Evolutionary conservation across 2,113 vertebrate species (phyloP), one percentile per base, ranked within the genome.

Genomic region (Myanophis thanlyinensis): DNA sequence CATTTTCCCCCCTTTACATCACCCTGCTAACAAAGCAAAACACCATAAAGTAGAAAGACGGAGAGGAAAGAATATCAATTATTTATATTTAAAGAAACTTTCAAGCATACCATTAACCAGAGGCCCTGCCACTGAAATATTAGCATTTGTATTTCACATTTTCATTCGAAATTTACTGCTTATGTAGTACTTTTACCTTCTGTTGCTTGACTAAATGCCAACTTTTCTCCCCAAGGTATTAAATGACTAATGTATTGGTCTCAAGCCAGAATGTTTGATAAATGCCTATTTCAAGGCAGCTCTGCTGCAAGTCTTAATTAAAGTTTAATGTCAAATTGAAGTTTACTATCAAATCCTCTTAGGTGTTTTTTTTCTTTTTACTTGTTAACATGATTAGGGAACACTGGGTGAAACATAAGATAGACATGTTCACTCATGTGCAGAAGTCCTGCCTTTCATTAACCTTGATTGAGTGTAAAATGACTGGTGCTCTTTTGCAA

Each of bases 171-270:
- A 97, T 97, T 96, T 96, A 53, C 97, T 97, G 96, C 95, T 97
- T 96, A 95, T 96, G 96, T 97, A 89, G 89, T 90, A 95, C 94
- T 98, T 97, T 97, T 97, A 98, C 98, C 98, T 98, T 98, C 97
- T 98, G 97, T 96, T 97, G 95, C 96, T 97, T 98, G 98, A 97
- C 88, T 20, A 95, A 95, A 95, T 97, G 98, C 98, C 98, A 98
- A 25, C 95, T 97, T 93, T 96, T 95, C 95, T 98, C 98, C 98
- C 97, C 96, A 96, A 98, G 98, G 98, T 98, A 97, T 97, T 97
- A 95, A 85, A 95, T 98, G 98, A 98, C 97, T 98, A 98, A 98
- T 98, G 97, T 96, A 96, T 97, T 98, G 97, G 98, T 97, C 97
- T 94, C 59, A 22, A 97, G 98, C 98, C 98, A 98, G 97, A 98